Conservation (phyloP, 2,113 vertebrate species). For the Lycaon pictus region DNA sequence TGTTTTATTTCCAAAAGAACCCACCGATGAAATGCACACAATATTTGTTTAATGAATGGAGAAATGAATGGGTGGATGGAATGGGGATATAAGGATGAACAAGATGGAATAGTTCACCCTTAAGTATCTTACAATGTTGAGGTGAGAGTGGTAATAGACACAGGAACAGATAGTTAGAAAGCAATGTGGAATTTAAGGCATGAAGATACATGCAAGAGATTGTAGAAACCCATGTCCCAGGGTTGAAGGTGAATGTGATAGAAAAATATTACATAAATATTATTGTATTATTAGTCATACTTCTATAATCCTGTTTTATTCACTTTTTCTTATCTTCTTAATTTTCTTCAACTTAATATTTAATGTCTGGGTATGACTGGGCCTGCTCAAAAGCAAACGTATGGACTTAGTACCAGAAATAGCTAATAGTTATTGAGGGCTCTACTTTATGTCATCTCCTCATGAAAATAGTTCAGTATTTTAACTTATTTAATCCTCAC, state of each 20-base stretch:
- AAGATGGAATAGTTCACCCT: not conserved
- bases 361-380: not conserved
- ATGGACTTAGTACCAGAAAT: not conserved
- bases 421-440: not conserved
- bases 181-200: not conserved
- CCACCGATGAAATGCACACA: not conserved
- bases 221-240: not conserved
- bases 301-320: not conserved
- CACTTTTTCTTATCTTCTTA: not conserved
- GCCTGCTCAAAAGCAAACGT: not conserved
- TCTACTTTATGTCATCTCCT: not conserved
- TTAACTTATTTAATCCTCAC: not conserved
- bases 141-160: not conserved
- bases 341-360: not conserved
- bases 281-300: not conserved
- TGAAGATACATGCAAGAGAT: not conserved
- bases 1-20: not conserved
- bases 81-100: not conserved
- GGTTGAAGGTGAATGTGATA: not conserved
- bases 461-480: not conserved
- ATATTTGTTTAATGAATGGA: slow-evolving; percentile 25
- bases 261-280: not conserved
- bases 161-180: not conserved
- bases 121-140: not conserved
- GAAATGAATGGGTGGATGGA: not conserved